These are phyloP conservation scores for Cephus sareptanus DNA, from an alignment of 2,888 invertebrate species.

Conservation along the genomic window DNA sequence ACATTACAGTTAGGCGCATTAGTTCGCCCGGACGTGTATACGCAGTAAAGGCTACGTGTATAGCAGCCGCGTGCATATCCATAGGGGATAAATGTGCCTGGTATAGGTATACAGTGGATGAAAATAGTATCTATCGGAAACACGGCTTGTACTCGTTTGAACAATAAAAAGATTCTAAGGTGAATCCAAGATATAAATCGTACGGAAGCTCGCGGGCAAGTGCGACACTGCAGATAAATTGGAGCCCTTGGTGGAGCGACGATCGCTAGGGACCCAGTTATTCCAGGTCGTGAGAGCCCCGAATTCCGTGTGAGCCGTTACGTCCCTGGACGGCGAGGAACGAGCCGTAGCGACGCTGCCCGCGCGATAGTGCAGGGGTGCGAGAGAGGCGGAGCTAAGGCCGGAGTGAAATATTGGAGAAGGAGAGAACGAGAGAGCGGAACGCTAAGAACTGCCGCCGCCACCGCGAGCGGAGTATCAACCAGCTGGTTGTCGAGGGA, in stretches of 20 bases:
- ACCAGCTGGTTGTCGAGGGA: slow-evolving; percentile 60
- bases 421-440: slow-evolving; percentile 10
- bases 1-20: slow-evolving; percentile 14
- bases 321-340: slow-evolving; percentile 16
- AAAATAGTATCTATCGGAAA: not conserved
- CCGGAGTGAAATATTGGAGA: slow-evolving; percentile 5
- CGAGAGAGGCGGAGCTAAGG: slow-evolving; percentile 13
- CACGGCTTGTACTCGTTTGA: not conserved
- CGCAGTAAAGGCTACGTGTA: not conserved
- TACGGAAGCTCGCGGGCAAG: not conserved
- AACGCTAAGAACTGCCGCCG: slow-evolving; percentile 13
- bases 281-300: not conserved
- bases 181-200: not conserved
- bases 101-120: not conserved
- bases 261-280: not conserved
- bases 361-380: slow-evolving; percentile 28
- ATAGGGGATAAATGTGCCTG: not conserved
- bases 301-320: not conserved
- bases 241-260: not conserved
- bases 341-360: slow-evolving; percentile 22
- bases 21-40: slow-evolving; percentile 14
- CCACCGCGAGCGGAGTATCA: slow-evolving; percentile 20
- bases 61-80: not conserved
- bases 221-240: not conserved
- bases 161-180: not conserved